phyloP scores from a whole-genome alignment of 2,888 invertebrate genomes.

The Miltochrista miniata region DNA sequence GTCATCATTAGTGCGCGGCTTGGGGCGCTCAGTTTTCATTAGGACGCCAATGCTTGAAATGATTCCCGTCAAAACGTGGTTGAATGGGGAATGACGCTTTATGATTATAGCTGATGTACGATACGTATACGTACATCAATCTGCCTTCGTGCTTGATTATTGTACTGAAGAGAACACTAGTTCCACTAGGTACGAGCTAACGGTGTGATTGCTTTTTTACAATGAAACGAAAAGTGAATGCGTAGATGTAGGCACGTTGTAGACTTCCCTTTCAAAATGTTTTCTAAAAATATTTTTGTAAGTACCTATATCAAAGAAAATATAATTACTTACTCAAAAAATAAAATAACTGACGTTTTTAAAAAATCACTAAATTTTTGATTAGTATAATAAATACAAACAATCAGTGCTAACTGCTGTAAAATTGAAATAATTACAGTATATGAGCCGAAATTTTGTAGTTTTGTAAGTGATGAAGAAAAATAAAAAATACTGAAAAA shows the following conservation, averaged over 20 bases:
- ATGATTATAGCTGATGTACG: conserved; percentile 32
- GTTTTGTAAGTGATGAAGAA: not conserved
- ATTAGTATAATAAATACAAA: too few species aligned
- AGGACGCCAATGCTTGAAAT: conserved; percentile 71
- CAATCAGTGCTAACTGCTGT: too few species aligned
- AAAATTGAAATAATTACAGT: too few species aligned
- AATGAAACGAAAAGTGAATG: conserved; percentile 7
- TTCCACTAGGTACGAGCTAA: conserved; percentile 10
- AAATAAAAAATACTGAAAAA: too few species aligned
- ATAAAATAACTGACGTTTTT: too few species aligned
- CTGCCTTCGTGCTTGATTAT: conserved; percentile 18
- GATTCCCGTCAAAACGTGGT: conserved; percentile 50
- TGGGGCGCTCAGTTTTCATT: conserved; percentile 73
- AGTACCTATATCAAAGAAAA: too few species aligned
- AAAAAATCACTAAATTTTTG: too few species aligned
- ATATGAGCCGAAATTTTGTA: too few species aligned
- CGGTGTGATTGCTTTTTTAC: conserved; percentile 30
- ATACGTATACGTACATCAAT: conserved; percentile 9
- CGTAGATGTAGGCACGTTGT: too few species aligned
- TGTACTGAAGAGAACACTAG: conserved; percentile 21
- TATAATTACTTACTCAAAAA: too few species aligned
- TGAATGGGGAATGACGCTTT: conserved; percentile 48
- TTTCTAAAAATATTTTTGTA: too few species aligned
- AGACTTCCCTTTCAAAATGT: too few species aligned
- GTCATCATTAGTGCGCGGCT: conserved; percentile 77